Conservation (phyloP, 2,113 vertebrate genomes). For the Zosterops japonicus region DNA sequence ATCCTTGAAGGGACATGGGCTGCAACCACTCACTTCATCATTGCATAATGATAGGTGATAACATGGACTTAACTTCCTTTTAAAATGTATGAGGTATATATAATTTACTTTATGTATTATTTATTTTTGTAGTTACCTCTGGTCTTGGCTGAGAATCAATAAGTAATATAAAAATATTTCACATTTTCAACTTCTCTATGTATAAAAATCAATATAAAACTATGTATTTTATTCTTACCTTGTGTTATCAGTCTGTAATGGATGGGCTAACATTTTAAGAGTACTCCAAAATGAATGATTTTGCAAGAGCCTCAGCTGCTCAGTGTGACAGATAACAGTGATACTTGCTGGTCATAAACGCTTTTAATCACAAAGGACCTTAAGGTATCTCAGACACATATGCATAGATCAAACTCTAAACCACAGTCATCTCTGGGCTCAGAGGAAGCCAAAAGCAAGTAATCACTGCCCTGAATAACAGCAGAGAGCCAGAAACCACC, state of each 20-base stretch:
- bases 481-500: background rate
- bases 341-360: background rate
- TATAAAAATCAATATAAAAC: constrained; percentile 47
- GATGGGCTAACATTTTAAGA: background rate
- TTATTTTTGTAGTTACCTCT: constrained; percentile 35
- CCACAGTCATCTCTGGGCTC: background rate
- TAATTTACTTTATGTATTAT: constrained; percentile 38
- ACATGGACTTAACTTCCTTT: background rate
- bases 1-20: background rate
- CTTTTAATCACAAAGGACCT: constrained; percentile 24
- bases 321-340: background rate
- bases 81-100: constrained; percentile 17
- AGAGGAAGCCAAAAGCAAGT: background rate
- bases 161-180: constrained; percentile 43
- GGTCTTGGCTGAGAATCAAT: constrained; percentile 12
- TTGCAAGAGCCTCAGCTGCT: background rate
- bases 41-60: background rate
- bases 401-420: background rate
- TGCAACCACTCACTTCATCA: background rate
- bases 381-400: background rate
- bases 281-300: background rate
- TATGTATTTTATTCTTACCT: background rate
- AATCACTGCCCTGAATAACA: background rate
- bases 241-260: background rate
- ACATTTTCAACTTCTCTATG: constrained; percentile 8